Percentiles rank a stretch among this genome's conserved stretches.
Conservation (phyloP, 1,140 invertebrate species). For the Drosophila lacertosa region DNA sequence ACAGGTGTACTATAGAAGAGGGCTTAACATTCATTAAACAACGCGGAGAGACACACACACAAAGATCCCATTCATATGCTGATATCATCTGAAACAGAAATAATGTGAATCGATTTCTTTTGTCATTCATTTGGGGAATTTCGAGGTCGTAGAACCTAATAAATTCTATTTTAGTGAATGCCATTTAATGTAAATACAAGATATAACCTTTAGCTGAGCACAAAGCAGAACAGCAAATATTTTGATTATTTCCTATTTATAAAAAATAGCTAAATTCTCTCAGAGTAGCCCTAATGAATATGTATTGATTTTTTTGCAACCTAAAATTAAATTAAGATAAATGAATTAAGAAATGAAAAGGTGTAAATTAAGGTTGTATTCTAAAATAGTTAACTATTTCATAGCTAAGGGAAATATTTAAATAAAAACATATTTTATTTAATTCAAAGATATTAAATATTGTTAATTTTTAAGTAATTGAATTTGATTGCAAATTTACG, state of each 20-base stretch:
- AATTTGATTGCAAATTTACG: no score
- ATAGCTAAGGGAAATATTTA: no score
- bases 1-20: constrained; percentile 15
- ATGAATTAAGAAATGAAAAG: no score
- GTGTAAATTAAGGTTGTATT: no score
- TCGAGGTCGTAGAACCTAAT: constrained; percentile 41
- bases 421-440: no score
- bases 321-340: not conserved
- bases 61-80: constrained; percentile 56
- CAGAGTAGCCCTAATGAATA: not conserved
- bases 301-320: not conserved
- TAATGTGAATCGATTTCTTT: constrained; percentile 45
- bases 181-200: constrained; percentile 8
- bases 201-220: constrained; percentile 2
- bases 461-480: no score
- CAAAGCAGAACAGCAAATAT: constrained; percentile 4
- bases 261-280: not conserved
- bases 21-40: constrained; percentile 31
- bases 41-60: constrained; percentile 11
- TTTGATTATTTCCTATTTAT: constrained; percentile 9
- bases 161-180: constrained; percentile 28
- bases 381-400: no score
- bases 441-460: no score
- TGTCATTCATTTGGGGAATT: constrained; percentile 5
- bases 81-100: constrained; percentile 35